Percentiles rank a stretch among this genome's conserved stretches.
Evolutionary conservation across 2,113 vertebrate species (phyloP).

Genomic region (Phalacrocorax pelagicus): DNA sequence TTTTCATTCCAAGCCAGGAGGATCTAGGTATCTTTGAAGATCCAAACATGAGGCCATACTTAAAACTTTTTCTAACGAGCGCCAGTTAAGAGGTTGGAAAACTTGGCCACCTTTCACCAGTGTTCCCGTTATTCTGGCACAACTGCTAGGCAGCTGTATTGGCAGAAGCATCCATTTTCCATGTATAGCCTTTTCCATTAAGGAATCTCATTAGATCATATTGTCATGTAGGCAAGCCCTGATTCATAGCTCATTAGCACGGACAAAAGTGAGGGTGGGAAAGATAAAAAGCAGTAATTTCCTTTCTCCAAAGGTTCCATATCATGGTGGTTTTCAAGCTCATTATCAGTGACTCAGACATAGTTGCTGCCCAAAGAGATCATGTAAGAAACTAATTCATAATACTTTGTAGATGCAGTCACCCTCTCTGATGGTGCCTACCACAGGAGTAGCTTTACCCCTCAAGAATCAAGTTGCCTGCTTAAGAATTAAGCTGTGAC

Average conservation of each 20-base stretch:
- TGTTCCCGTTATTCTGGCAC: background rate
- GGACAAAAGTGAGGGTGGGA: background rate
- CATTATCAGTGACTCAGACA: background rate
- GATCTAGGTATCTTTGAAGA: background rate
- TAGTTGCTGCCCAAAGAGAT: background rate
- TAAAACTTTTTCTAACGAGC: background rate
- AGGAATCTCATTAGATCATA: background rate
- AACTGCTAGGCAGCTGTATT: background rate
- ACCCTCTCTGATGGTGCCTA: background rate
- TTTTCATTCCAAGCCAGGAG: background rate
- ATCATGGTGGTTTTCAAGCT: background rate
- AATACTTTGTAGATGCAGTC: background rate
- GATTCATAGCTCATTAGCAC: background rate
- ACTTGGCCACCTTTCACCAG: background rate
- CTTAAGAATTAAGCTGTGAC: background rate
- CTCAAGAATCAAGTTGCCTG: background rate
- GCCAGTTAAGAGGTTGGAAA: background rate
- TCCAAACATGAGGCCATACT: background rate
- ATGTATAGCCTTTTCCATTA: background rate
- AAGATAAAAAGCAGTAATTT: background rate
- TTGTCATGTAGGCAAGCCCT: background rate
- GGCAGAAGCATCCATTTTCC: background rate
- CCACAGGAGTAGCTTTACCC: background rate
- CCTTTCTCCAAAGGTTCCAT: background rate
- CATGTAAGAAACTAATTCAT: background rate